Percentiles rank a stretch among this genome's conserved stretches.
phyloP scores from a whole-genome alignment of 92 coral and sea anemone genomes.

The Paramuricea clavata region DNA sequence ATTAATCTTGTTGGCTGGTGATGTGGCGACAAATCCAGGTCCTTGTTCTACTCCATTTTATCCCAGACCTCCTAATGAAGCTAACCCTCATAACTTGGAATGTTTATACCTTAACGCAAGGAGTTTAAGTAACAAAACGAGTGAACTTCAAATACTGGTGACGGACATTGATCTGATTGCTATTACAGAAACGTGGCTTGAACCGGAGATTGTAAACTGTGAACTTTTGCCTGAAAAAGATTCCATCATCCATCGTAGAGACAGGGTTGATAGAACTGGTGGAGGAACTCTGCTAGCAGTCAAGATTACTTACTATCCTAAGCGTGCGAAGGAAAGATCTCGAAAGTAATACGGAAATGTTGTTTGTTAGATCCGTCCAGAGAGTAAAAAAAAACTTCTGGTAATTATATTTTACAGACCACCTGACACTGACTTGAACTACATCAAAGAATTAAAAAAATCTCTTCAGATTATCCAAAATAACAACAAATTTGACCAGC shows the following conservation, averaged over 20 bases:
- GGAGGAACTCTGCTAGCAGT: slow-evolving; percentile 43
- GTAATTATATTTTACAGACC: slow-evolving; percentile 18
- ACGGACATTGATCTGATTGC: too few relatives aligned
- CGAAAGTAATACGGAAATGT: slow-evolving; percentile 18
- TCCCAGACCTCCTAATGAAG: too few relatives aligned
- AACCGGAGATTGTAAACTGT: slow-evolving; percentile 14
- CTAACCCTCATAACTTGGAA: too few relatives aligned
- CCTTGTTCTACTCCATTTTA: too few relatives aligned
- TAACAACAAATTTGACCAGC: too few relatives aligned
- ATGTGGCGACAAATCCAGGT: too few relatives aligned
- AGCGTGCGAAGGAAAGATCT: slow-evolving; percentile 36
- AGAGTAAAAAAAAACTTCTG: not conserved
- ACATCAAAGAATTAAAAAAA: slow-evolving; percentile 29
- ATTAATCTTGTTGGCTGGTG: not conserved
- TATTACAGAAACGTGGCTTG: not conserved
- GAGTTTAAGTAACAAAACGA: too few relatives aligned
- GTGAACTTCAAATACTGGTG: too few relatives aligned
- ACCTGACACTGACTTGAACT: slow-evolving; percentile 24
- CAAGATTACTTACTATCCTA: not conserved
- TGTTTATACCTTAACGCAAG: too few relatives aligned
- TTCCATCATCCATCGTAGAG: slow-evolving; percentile 39
- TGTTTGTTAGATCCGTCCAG: slow-evolving; percentile 31
- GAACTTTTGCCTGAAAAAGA: slow-evolving; percentile 22
- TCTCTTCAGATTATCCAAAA: not conserved
- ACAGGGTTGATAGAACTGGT: slow-evolving; percentile 36